phyloP scores from a whole-genome alignment of 2,888 invertebrate genomes.

The Clanis bilineata region DNA sequence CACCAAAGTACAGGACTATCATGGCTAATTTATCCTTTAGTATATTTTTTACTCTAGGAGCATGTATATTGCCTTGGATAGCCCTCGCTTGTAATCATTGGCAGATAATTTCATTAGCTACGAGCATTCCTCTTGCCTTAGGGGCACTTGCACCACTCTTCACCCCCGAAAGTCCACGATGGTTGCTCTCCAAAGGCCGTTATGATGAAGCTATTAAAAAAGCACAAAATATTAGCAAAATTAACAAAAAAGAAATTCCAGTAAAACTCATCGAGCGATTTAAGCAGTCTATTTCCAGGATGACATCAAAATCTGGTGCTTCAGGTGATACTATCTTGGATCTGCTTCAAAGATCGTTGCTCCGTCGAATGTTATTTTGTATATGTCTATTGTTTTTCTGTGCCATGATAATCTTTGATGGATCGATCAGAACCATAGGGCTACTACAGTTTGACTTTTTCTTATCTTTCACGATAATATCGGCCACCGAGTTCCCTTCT shows the following conservation, averaged over 20 bases:
- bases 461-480: constrained; percentile 59
- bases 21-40: constrained; percentile 60
- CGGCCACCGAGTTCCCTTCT: constrained; percentile 63
- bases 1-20: constrained; percentile 61
- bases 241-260: constrained; percentile 54
- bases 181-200: constrained; percentile 58
- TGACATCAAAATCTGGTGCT: constrained; percentile 25
- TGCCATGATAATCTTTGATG: constrained; percentile 53
- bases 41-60: constrained; percentile 49
- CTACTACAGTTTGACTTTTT: constrained; percentile 59
- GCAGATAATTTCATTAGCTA: constrained; percentile 54
- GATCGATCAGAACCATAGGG: constrained; percentile 56
- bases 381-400: constrained; percentile 54
- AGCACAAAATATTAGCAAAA: constrained; percentile 45
- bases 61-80: constrained; percentile 56
- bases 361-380: constrained; percentile 51
- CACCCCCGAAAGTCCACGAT: constrained; percentile 65
- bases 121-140: constrained; percentile 54
- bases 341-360: constrained; percentile 45
- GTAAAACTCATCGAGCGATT: constrained; percentile 49
- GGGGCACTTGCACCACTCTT: constrained; percentile 51
- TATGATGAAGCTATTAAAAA: constrained; percentile 54
- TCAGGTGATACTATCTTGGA: constrained; percentile 39
- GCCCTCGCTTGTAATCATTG: constrained; percentile 59
- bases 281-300: constrained; percentile 31